Evolutionary conservation across 2,888 invertebrate genomes (phyloP).

Genomic region (Mylabris sibirica): DNA sequence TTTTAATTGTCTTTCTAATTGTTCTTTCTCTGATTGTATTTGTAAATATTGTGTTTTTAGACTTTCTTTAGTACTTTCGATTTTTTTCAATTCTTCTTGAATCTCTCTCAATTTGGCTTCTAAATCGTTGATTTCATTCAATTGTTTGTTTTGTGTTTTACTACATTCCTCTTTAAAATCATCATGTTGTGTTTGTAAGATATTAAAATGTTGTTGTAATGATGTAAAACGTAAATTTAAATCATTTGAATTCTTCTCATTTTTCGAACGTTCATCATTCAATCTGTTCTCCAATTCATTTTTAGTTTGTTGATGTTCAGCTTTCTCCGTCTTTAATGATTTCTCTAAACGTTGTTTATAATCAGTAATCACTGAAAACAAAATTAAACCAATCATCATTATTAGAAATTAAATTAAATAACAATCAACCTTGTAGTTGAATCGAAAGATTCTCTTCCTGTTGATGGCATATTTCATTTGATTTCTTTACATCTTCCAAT

Average conservation of each 20-base stretch:
- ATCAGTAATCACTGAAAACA: constrained; percentile 66
- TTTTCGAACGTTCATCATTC: constrained; percentile 62
- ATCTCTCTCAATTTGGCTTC: constrained; percentile 62
- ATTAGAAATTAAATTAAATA: neutral
- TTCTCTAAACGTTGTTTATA: constrained; percentile 68
- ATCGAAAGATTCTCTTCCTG: constrained; percentile 68
- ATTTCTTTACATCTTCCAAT: constrained; percentile 65
- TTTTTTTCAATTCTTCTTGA: constrained; percentile 62
- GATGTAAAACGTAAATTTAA: constrained; percentile 64
- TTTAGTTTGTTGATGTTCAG: constrained; percentile 64
- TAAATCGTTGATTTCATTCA: constrained; percentile 62
- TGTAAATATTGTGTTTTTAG: constrained; percentile 59
- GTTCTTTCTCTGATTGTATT: constrained; percentile 54
- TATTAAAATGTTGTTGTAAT: constrained; percentile 65
- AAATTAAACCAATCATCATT: no score
- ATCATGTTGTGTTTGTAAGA: constrained; percentile 63
- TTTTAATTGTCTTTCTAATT: constrained; percentile 51
- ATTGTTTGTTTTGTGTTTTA: constrained; percentile 61
- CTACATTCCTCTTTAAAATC: constrained; percentile 64
- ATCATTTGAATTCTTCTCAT: constrained; percentile 63
- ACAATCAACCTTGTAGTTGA: constrained; percentile 64
- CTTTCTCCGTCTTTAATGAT: constrained; percentile 65
- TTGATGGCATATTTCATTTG: constrained; percentile 65
- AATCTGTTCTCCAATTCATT: constrained; percentile 62
- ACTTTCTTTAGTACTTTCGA: constrained; percentile 53